phyloP scores from a whole-genome alignment of 2,888 invertebrate species.

The Chymomyza fuscimana region DNA sequence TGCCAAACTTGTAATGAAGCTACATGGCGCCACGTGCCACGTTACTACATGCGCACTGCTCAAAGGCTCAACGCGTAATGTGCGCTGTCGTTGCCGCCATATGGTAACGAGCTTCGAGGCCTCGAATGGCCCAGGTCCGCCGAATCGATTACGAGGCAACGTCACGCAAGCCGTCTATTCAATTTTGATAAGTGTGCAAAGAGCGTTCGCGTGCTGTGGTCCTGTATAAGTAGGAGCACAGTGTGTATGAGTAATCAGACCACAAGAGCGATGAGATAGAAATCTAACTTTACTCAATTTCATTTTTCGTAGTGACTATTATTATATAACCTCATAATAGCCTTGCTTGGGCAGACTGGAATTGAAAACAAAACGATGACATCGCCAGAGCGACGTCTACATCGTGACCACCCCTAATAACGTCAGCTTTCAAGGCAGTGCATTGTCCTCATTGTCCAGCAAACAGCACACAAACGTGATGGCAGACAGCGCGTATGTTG shows the following conservation, averaged over 20 bases:
- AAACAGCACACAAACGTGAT: conserved; percentile 39
- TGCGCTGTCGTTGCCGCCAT: conserved; percentile 34
- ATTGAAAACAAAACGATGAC: conserved; percentile 36
- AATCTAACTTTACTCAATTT: conserved; percentile 67
- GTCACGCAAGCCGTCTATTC: conserved; percentile 53
- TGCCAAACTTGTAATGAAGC: background rate
- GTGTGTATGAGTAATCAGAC: conserved; percentile 66
- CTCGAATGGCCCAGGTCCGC: conserved; percentile 14
- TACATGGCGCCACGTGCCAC: conserved; percentile 1
- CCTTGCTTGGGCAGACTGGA: conserved; percentile 49
- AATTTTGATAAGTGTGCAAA: conserved; percentile 69
- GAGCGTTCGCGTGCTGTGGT: conserved; percentile 28
- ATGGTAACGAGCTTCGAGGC: conserved; percentile 29
- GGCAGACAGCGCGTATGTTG: conserved; percentile 15
- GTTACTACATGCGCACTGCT: conserved; percentile 32
- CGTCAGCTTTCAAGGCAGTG: conserved; percentile 39
- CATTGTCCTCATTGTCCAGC: conserved; percentile 57
- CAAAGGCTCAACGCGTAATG: conserved; percentile 49
- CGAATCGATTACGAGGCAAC: conserved; percentile 56
- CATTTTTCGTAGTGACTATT: conserved; percentile 46
- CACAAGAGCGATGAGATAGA: conserved; percentile 56
- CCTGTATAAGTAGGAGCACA: conserved; percentile 20
- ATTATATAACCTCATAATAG: conserved; percentile 62
- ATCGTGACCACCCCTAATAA: background rate
- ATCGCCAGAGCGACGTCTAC: conserved; percentile 22